These are phyloP conservation scores for Mormyrops attenuatus DNA, from an alignment of 2,797 vertebrate genomes.

Conservation along the genomic window DNA sequence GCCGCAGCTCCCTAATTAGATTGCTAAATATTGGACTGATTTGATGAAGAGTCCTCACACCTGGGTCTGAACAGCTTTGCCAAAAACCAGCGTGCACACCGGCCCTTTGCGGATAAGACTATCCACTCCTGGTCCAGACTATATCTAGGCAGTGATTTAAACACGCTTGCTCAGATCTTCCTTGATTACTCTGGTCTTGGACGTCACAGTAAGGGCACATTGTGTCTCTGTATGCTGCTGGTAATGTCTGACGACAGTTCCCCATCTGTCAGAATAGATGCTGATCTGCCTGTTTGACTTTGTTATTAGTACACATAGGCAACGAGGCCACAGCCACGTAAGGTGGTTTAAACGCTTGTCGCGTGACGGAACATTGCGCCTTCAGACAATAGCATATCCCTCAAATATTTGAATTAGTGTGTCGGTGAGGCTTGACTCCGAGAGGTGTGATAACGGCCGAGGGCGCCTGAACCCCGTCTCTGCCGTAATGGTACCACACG, in stretches of 20 bases:
- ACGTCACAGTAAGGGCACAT: background rate
- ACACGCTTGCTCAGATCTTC: background rate
- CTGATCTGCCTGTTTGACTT: background rate
- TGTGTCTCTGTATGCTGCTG: background rate
- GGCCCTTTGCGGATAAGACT: background rate
- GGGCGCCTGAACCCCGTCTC: background rate
- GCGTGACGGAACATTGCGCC: background rate
- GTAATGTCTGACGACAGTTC: background rate
- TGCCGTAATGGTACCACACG: background rate
- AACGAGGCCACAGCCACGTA: background rate
- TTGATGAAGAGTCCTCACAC: background rate
- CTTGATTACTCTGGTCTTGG: background rate
- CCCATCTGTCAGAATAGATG: background rate
- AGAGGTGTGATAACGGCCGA: background rate
- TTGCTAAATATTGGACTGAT: background rate
- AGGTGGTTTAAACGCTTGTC: background rate
- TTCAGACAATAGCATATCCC: background rate
- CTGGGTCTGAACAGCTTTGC: background rate
- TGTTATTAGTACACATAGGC: background rate
- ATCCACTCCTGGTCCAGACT: background rate
- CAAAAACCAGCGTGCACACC: background rate
- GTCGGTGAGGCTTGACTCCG: background rate
- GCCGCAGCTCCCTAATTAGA: background rate
- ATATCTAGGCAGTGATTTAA: background rate
- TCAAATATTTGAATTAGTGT: conserved; percentile 7